Evolutionary conservation across 1,140 invertebrate species (phyloP), one percentile per base, ranked within the genome.

Genomic region (Centruroides vittatus): DNA sequence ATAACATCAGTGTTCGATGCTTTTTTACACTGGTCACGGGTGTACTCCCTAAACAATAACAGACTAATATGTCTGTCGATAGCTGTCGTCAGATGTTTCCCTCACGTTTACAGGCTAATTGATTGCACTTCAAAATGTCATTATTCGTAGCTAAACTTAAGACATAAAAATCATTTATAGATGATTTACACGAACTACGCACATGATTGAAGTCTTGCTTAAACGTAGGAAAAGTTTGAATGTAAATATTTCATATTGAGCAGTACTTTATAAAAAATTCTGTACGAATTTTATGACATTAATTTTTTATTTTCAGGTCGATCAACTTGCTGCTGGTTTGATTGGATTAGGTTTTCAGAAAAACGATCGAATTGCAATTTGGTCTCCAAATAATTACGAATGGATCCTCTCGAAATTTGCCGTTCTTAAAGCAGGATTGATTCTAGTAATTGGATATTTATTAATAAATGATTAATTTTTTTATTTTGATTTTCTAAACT

Each of bases 311-410:
- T 50, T 69, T 66, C 60, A 91, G 79, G 81, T 80, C 1, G 85
- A 96, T 68, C 79, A 80, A 46, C 68, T 97, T 2, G 93, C 90
- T 3, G 85, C 85, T 12, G 88, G 89, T 3, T 76, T 98, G 0
- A 71, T 83, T 51, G 80, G 80, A 35, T 69, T 93, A 10, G 92
- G 92, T 0, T 71, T 97, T 9, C 70, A 83, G 61, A 80, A 76
- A 56, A 91, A 90, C 0, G 93, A 98, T 51, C 73, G 86, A 7
- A 67, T 99, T 4, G 93, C 86, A 0, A 77, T 98, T 11, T 96
- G 89, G 87, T 83, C 84, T 0, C 90, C 92, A 1, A 98, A 97
- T 74, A 78, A 79, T 35, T 70, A 83, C 6, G 84, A 89, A 68
- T 98, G 93, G 92, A 77, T 87, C 4, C 68, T 94, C 0, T 77